These are phyloP conservation scores for Sitophilus oryzae DNA, from an alignment of 1,140 invertebrate genomes.

Conservation along the genomic window DNA sequence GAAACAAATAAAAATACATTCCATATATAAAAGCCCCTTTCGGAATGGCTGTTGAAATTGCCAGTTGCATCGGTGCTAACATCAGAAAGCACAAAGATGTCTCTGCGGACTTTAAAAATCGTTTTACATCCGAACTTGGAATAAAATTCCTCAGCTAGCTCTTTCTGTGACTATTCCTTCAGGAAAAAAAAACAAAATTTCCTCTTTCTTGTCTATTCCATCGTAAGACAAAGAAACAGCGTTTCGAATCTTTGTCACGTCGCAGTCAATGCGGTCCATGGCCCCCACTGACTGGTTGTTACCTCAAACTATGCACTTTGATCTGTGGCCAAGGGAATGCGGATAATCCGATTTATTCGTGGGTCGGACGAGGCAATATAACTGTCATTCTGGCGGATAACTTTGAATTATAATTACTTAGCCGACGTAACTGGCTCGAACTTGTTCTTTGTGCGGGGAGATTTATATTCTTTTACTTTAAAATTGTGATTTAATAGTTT, in stretches of 20 bases:
- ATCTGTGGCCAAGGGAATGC: conserved; percentile 9
- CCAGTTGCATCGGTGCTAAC: too few species aligned
- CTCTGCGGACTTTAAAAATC: too few species aligned
- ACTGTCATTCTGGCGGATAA: conserved; percentile 18
- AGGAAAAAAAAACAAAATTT: background rate
- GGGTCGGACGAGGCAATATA: conserved; percentile 24
- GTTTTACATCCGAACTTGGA: background rate
- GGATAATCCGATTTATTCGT: conserved; percentile 25
- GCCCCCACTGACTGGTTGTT: too few species aligned
- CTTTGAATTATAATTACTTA: conserved; percentile 26
- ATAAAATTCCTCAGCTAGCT: background rate
- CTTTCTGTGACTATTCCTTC: conserved; percentile 1
- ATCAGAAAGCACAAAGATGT: too few species aligned
- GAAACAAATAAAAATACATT: too few species aligned
- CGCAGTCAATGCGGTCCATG: background rate
- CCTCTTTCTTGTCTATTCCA: too few species aligned
- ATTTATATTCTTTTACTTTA: too few species aligned
- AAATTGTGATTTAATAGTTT: too few species aligned
- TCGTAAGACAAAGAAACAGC: background rate
- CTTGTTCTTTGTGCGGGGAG: background rate
- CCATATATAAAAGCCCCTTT: too few species aligned
- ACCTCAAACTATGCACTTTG: conserved; percentile 14
- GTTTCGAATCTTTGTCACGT: conserved; percentile 15
- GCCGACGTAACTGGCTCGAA: background rate
- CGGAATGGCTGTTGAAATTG: too few species aligned